Percentiles rank a stretch among this genome's conserved stretches.
Conservation (phyloP, 1,140 invertebrate genomes). For the Drosophila kikkawai region DNA sequence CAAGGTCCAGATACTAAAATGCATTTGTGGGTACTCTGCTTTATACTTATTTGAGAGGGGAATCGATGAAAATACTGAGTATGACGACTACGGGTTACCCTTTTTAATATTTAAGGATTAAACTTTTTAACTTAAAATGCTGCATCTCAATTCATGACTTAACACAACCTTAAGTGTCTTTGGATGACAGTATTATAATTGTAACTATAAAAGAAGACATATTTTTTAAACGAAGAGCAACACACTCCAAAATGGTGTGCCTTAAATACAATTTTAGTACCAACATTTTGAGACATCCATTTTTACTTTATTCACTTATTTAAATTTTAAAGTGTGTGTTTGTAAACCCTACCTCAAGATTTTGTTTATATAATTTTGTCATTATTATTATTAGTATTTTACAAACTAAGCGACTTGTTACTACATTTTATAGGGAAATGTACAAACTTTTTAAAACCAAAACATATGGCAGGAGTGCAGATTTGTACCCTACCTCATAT, state of each 20-base stretch:
- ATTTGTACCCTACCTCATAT: slow-evolving; percentile 6
- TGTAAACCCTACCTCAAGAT: too few species aligned
- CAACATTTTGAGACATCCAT: too few species aligned
- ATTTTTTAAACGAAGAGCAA: too few species aligned
- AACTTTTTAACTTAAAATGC: too few species aligned
- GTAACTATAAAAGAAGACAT: neutral
- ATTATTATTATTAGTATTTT: neutral
- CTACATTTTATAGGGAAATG: neutral
- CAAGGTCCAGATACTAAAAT: slow-evolving; percentile 21
- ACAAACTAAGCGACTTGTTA: neutral
- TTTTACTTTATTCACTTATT: too few species aligned
- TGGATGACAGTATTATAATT: neutral
- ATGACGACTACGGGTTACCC: neutral
- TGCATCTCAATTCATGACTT: too few species aligned
- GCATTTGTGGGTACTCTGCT: slow-evolving; percentile 8
- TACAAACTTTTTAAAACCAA: neutral
- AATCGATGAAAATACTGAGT: neutral
- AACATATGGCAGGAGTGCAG: neutral
- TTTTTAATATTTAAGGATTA: neutral
- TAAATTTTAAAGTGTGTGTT: too few species aligned
- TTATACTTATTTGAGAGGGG: slow-evolving; percentile 6
- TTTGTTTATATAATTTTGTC: neutral
- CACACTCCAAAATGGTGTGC: too few species aligned
- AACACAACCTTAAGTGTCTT: neutral
- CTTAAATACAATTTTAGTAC: too few species aligned